A percentile compares a stretch with the other conserved stretches of the same genome.
Evolutionary conservation across 2,888 invertebrate genomes (phyloP).

Genomic region (Choristoneura rosaceana): DNA sequence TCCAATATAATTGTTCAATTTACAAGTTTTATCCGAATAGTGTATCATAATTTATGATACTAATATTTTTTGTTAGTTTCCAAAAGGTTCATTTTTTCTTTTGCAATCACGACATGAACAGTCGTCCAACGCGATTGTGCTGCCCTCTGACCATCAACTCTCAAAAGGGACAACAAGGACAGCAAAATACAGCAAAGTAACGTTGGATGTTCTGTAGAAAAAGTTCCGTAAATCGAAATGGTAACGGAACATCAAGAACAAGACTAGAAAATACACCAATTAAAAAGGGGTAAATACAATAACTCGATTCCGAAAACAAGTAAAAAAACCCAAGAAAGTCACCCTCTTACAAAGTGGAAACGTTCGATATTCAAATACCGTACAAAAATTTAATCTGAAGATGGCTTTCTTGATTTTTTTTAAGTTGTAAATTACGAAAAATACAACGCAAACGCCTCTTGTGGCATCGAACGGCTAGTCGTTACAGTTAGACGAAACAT

Average conservation of each 20-base stretch:
- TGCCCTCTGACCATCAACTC: constrained; percentile 20
- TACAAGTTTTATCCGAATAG: constrained; percentile 56
- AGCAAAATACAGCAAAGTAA: constrained; percentile 16
- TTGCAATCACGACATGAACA: constrained; percentile 52
- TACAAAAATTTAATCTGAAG: not conserved
- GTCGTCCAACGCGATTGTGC: constrained; percentile 27
- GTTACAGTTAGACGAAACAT: constrained; percentile 64
- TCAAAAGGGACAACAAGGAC: constrained; percentile 13
- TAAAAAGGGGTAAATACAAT: constrained; percentile 43
- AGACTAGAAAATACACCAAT: constrained; percentile 81
- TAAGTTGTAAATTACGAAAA: constrained; percentile 23
- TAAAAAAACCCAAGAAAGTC: not conserved
- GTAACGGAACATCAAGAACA: constrained; percentile 50
- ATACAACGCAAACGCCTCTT: constrained; percentile 76
- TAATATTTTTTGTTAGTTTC: constrained; percentile 43
- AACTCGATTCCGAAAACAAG: constrained; percentile 31
- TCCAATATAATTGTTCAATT: constrained; percentile 51
- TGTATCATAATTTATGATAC: constrained; percentile 51
- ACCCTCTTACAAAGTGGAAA: not conserved
- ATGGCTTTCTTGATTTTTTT: not conserved
- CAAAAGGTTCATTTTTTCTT: constrained; percentile 39
- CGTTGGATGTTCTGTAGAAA: constrained; percentile 24
- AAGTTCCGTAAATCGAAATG: not conserved
- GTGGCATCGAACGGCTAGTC: constrained; percentile 77
- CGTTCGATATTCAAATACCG: not conserved